These are phyloP conservation scores for Leptopilina drosophilae DNA, from an alignment of 2,888 invertebrate species.

Conservation along the genomic window DNA sequence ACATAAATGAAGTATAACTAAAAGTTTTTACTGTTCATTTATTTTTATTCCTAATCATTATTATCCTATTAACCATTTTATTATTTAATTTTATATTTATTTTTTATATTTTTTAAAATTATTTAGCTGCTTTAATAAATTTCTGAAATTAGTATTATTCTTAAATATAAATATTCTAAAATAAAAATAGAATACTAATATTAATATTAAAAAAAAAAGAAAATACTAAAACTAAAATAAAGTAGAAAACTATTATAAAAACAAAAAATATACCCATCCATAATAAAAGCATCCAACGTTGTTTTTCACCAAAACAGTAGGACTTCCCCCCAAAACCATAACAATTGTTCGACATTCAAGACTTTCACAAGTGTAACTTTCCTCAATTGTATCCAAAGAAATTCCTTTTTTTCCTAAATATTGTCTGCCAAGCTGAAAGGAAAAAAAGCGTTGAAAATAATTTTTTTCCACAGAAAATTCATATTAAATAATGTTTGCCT, in stretches of 20 bases:
- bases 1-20: no score
- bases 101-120: no score
- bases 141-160: no score
- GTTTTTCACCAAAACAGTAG: slow-evolving; percentile 98
- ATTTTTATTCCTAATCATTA: no score
- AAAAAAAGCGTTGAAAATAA: slow-evolving; percentile 58
- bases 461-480: background rate
- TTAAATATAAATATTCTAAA: no score
- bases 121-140: no score
- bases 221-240: no score
- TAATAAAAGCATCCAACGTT: slow-evolving; percentile 96
- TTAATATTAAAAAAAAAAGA: no score
- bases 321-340: slow-evolving; percentile 97
- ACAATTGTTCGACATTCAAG: slow-evolving; percentile 95
- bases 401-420: slow-evolving; percentile 79
- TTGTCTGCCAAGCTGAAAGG: slow-evolving; percentile 85
- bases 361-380: slow-evolving; percentile 90
- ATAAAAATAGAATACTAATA: no score
- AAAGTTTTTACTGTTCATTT: no score
- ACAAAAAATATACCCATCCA: slow-evolving; percentile 90
- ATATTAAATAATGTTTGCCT: background rate
- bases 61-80: no score
- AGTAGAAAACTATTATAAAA: background rate
- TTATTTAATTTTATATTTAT: no score
- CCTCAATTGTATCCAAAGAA: slow-evolving; percentile 91